These are phyloP conservation scores for Macquaria ambigua DNA, from an alignment of 2,113 vertebrate genomes.

Conservation along the genomic window DNA sequence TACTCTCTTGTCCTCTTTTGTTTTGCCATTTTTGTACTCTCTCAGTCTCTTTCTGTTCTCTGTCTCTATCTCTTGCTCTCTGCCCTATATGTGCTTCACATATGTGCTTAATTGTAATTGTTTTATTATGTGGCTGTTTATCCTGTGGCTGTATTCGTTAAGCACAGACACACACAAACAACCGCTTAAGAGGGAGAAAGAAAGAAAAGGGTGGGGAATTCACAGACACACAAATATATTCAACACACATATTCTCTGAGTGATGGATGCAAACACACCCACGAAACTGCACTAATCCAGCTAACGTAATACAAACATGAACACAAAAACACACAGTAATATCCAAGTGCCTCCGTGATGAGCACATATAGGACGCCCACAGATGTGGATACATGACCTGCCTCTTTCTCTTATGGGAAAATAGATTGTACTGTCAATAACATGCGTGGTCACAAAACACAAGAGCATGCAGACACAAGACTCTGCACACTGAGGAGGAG, in stretches of 20 bases:
- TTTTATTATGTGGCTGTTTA: slow-evolving; percentile 54
- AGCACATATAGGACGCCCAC: slow-evolving; percentile 21
- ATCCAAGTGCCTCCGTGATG: slow-evolving; percentile 39
- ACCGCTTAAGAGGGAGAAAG: slow-evolving; percentile 23
- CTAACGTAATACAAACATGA: slow-evolving; percentile 51
- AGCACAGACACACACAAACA: slow-evolving; percentile 56
- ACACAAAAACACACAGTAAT: slow-evolving; percentile 41
- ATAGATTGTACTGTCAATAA: slow-evolving; percentile 31
- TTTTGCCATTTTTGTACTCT: not conserved
- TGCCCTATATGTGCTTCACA: slow-evolving; percentile 20
- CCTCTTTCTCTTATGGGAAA: slow-evolving; percentile 35
- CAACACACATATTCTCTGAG: slow-evolving; percentile 38
- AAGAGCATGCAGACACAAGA: slow-evolving; percentile 27
- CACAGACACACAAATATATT: slow-evolving; percentile 44
- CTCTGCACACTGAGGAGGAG: slow-evolving; percentile 12
- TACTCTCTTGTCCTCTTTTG: slow-evolving; percentile 1
- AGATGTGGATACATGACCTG: slow-evolving; percentile 52
- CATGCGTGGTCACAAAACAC: slow-evolving; percentile 45
- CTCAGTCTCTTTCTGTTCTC: not conserved
- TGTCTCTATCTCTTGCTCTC: not conserved
- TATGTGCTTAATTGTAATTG: slow-evolving; percentile 40
- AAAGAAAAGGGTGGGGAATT: slow-evolving; percentile 37
- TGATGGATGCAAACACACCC: slow-evolving; percentile 54
- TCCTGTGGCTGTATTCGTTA: slow-evolving; percentile 49
- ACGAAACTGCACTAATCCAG: slow-evolving; percentile 33